These are phyloP conservation scores for Arrhamphus sclerolepis DNA, from an alignment of 2,797 vertebrate species.

Conservation along the genomic window DNA sequence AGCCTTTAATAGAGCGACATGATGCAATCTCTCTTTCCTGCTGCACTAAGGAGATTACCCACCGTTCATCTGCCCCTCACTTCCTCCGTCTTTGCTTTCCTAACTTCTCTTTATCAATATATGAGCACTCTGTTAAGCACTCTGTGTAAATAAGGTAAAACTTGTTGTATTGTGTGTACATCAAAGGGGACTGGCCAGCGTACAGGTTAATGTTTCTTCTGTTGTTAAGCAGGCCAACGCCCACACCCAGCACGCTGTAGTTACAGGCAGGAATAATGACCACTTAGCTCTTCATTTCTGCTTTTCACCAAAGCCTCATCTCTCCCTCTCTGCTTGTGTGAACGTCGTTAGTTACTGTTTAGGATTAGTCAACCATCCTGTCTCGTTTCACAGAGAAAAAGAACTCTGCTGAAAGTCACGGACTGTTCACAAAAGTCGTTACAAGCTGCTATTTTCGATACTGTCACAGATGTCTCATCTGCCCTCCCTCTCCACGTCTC, in stretches of 20 bases:
- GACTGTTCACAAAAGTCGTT: constrained; percentile 24
- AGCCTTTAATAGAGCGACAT: constrained; percentile 69
- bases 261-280: constrained; percentile 47
- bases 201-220: constrained; percentile 47
- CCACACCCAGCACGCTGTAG: constrained; percentile 51
- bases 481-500: constrained; percentile 12
- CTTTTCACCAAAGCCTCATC: constrained; percentile 18
- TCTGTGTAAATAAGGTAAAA: constrained; percentile 37
- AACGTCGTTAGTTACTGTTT: constrained; percentile 43
- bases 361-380: constrained; percentile 49
- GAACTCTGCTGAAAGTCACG: constrained; percentile 37
- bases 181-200: constrained; percentile 30
- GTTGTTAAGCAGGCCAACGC: constrained; percentile 50
- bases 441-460: constrained; percentile 49
- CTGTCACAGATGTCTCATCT: constrained; percentile 44
- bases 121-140: constrained; percentile 26
- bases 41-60: constrained; percentile 60
- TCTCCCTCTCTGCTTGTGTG: constrained; percentile 21
- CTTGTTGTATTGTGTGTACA: constrained; percentile 9
- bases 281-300: constrained; percentile 13
- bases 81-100: constrained; percentile 16
- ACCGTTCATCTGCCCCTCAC: constrained; percentile 18
- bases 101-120: constrained; percentile 19
- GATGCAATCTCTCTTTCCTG: constrained; percentile 69
- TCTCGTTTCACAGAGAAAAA: constrained; percentile 39